Evolutionary conservation across 2,113 vertebrate species (phyloP).

Genomic region (human (Homo sapiens)): GRCh38 chr2:25332001-25332500

Average conservation of each 20-base stretch:
- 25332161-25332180: background rate
- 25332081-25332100: background rate
- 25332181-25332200: background rate
- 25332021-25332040: background rate
- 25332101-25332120: background rate
- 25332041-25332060: background rate
- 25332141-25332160: background rate
- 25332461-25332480: background rate
- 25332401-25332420: fast-evolving
- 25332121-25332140: background rate
- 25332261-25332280: background rate
- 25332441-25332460: background rate
- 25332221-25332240: background rate
- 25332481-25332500: background rate
- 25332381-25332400: background rate
- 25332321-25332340: too few species aligned
- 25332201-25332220: background rate
- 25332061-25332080: background rate
- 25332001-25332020: background rate
- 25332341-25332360: background rate
- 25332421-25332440: background rate
- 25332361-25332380: background rate
- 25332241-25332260: background rate
- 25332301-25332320: background rate
- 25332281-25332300: background rate